Base-by-base conservation (phyloP, 2,888 invertebrate species). In the Drosophila yooni region DNA sequence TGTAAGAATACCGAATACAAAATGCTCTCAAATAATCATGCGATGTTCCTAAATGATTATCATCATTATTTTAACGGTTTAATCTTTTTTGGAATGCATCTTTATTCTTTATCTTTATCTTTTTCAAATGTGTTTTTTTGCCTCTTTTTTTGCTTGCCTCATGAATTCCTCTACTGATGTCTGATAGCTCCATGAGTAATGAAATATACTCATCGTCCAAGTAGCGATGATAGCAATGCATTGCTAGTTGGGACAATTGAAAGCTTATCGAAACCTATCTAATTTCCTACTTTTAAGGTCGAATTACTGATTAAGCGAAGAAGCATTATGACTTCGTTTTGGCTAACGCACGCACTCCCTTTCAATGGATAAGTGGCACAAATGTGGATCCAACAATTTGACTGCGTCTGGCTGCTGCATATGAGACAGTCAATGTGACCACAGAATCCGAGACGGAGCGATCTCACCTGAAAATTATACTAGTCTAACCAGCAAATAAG, bases 341-440 rank as follows among this genome's bases (percentile, higher is more conserved):
- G 46, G 7, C 21, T 6, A 13, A 11, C 13, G 94, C 93, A 21
- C 93, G 95, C 51, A 95, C 95, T 0, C 95, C 95, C 0, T 95
- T 94, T 90, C 95, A 95, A 59, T 95, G 95, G 95, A 94, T 94
- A 74, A 76, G 88, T 34, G 86, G 92, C 0, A 91, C 78, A 6
- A 94, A 93, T 78, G 40, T 92, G 88, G 82, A 33, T 7, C 3
- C 53, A 2, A 86, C 84, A 38, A 92, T 93, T 0, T 93, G 93
- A 93, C 68, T 93, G 18, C 93, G 92, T 0, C 61, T 93, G 10
- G 94, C 96, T 56, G 90, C 92, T 0, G 95, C 95, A 90, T 96
- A 96, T 83, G 79, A 81, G 63, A 93, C 92, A 0, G 79, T 95
- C 31, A 96, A 96, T 84, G 93, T 96, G 40, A 94, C 93, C 0